Percentiles rank a stretch among this genome's conserved stretches.
These are phyloP conservation scores for Setophaga petechia DNA, from an alignment of 2,113 vertebrate species.

Conservation along the genomic window DNA sequence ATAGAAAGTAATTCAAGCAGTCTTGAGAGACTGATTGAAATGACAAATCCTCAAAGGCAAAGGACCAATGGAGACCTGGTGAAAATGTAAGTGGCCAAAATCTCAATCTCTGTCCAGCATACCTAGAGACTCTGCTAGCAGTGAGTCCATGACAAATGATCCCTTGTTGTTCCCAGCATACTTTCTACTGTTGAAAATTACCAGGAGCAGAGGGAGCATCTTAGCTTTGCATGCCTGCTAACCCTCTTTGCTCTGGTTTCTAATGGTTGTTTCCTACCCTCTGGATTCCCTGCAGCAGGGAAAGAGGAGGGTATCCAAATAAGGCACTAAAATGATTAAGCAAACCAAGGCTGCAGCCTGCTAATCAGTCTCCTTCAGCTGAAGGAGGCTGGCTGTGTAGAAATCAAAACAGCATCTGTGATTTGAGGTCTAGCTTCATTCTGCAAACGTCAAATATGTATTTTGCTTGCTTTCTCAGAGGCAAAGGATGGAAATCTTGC, in stretches of 20 bases:
- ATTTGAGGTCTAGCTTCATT: conserved; percentile 35
- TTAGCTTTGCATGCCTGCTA: neutral
- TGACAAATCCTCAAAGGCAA: neutral
- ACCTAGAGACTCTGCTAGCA: neutral
- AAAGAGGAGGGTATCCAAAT: conserved; percentile 37
- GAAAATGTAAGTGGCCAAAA: neutral
- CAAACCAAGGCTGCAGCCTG: conserved; percentile 10
- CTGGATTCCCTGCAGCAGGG: conserved; percentile 18
- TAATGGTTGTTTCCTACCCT: neutral
- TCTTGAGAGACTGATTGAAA: neutral
- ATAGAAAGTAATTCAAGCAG: neutral
- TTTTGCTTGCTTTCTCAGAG: conserved; percentile 17
- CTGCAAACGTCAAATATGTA: conserved; percentile 43
- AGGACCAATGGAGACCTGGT: neutral
- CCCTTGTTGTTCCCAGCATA: neutral
- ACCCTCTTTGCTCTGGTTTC: neutral
- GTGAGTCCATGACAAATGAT: neutral
- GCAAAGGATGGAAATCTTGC: conserved; percentile 25
- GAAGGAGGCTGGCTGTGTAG: conserved; percentile 6
- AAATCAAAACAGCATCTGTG: conserved; percentile 32
- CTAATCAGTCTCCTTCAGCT: conserved; percentile 14
- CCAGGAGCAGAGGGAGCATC: neutral
- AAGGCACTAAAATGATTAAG: conserved; percentile 37
- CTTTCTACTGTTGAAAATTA: neutral
- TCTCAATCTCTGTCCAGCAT: neutral